These are phyloP conservation scores for Drosophila quadrilineata DNA, from an alignment of 1,140 invertebrate species.

Conservation along the genomic window DNA sequence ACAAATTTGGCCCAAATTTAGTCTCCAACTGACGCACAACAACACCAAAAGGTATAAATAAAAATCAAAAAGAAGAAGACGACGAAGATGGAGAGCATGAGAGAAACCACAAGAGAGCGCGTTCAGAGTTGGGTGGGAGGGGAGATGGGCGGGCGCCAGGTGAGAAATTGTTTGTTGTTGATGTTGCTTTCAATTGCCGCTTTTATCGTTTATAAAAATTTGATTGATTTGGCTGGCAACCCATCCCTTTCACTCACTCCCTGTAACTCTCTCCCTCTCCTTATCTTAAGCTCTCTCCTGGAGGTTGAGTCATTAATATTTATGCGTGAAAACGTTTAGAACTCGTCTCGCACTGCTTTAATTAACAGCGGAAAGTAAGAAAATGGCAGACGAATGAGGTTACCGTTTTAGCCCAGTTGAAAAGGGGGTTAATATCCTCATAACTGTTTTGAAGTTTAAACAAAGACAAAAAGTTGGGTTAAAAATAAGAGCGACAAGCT, in stretches of 20 bases:
- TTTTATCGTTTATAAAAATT: constrained; percentile 40
- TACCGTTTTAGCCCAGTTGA: background rate
- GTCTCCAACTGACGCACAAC: constrained; percentile 9
- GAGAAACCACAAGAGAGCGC: background rate
- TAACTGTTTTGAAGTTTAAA: background rate
- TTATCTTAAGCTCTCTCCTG: background rate
- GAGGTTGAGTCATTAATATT: constrained; percentile 29
- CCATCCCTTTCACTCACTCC: too few species aligned
- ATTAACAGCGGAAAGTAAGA: constrained; percentile 10
- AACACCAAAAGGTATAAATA: background rate
- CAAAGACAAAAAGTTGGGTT: constrained; percentile 6
- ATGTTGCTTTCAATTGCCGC: constrained; percentile 35
- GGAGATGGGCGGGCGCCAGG: constrained; percentile 1
- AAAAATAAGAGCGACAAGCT: too few species aligned
- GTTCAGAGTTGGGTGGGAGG: too few species aligned
- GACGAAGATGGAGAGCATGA: background rate
- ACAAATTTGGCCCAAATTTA: constrained; percentile 43
- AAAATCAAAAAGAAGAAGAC: constrained; percentile 11
- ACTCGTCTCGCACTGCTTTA: constrained; percentile 19
- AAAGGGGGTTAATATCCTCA: background rate
- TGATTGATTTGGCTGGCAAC: constrained; percentile 44
- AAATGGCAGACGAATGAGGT: background rate
- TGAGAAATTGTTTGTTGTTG: constrained; percentile 28
- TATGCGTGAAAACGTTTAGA: constrained; percentile 63
- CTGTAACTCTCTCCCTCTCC: too few species aligned